These are phyloP conservation scores for Netelia virgata DNA, from an alignment of 2,888 invertebrate genomes.

Conservation along the genomic window DNA sequence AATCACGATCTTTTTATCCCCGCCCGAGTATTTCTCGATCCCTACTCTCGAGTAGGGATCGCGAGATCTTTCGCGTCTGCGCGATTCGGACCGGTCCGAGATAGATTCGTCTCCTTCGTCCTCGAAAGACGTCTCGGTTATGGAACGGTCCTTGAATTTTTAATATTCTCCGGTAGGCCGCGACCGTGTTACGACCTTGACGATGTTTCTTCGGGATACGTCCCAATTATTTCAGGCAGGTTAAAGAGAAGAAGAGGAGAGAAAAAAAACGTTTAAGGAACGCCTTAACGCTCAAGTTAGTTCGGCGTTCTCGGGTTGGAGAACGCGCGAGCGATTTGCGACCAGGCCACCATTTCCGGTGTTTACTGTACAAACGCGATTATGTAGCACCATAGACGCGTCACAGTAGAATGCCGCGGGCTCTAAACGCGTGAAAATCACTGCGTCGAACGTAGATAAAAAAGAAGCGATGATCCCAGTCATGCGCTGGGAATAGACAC, in stretches of 20 bases:
- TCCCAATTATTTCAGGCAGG: conserved; percentile 79
- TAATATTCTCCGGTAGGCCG: conserved; percentile 21
- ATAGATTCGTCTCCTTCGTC: conserved; percentile 10
- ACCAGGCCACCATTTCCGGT: conserved; percentile 52
- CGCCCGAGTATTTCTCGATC: not conserved
- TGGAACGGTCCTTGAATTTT: conserved; percentile 31
- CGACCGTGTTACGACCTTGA: conserved; percentile 74
- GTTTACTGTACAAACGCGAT: not conserved
- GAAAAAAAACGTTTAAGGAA: not conserved
- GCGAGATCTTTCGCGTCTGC: conserved; percentile 1
- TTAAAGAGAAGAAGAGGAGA: not conserved
- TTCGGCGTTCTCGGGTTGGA: not conserved
- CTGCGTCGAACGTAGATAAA: conserved; percentile 12
- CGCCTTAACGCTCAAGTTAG: not conserved
- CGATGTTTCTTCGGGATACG: conserved; percentile 60
- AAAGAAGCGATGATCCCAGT: conserved; percentile 52
- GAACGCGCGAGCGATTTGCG: not conserved
- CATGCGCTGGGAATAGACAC: not conserved
- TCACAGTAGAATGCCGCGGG: conserved; percentile 26
- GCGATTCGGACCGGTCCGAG: not conserved
- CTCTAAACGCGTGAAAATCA: conserved; percentile 50
- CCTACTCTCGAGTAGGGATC: too few species aligned
- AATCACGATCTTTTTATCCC: conserved; percentile 24
- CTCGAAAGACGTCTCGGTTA: too few species aligned
- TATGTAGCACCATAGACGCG: conserved; percentile 18